These are phyloP conservation scores for Peromyscus maniculatus DNA, from an alignment of 2,113 vertebrate genomes.

Conservation along the genomic window DNA sequence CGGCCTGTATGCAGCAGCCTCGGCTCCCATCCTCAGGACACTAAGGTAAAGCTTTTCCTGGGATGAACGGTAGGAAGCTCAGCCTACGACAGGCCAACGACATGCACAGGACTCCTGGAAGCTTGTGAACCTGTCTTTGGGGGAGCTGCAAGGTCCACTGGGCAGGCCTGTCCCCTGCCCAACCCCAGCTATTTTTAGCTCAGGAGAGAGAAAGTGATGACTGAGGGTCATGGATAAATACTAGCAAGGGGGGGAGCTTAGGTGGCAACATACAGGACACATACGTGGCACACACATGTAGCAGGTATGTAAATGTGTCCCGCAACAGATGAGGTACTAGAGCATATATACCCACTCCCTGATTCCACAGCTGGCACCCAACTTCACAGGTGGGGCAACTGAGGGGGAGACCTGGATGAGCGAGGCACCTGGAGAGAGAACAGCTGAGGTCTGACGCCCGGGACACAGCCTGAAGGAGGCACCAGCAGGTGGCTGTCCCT, in stretches of 20 bases:
- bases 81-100: neutral
- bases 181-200: slow-evolving; percentile 83
- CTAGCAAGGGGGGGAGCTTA: slow-evolving; percentile 73
- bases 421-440: slow-evolving; percentile 11
- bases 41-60: neutral
- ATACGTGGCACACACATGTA: fast-evolving
- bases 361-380: neutral
- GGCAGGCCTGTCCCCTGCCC: neutral
- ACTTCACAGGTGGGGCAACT: neutral
- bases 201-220: slow-evolving; percentile 81
- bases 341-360: neutral
- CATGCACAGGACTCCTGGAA: neutral
- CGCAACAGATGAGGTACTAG: neutral
- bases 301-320: neutral
- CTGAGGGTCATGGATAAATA: slow-evolving; percentile 85
- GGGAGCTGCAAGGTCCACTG: neutral
- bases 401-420: neutral
- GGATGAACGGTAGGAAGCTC: neutral
- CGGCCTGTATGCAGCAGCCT: neutral
- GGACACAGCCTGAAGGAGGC: neutral
- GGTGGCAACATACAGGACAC: slow-evolving; percentile 64
- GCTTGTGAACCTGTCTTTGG: neutral
- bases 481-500: slow-evolving; percentile 45
- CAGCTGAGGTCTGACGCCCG: slow-evolving; percentile 9
- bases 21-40: neutral